These are phyloP conservation scores for Saccostrea echinata DNA, from an alignment of 1,140 invertebrate genomes.

Conservation along the genomic window DNA sequence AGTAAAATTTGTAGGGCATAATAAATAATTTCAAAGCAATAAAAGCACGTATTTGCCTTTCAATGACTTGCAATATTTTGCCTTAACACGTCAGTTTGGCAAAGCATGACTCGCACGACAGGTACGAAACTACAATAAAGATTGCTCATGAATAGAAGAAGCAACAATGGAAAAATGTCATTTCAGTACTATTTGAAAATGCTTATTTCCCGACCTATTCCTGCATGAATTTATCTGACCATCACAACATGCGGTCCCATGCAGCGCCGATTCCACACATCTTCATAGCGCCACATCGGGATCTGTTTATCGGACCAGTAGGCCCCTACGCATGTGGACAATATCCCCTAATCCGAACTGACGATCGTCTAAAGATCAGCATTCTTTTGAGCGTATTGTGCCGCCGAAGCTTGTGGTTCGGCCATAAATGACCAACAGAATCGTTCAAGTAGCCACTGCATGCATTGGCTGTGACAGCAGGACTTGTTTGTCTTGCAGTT, in stretches of 20 bases:
- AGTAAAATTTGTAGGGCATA: conserved; percentile 9
- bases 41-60: not conserved
- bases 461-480: conserved; percentile 28
- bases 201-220: not conserved
- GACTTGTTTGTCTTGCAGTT: conserved; percentile 28
- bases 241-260: not conserved
- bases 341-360: conserved; percentile 28
- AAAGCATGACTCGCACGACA: not conserved
- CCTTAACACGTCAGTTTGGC: not conserved
- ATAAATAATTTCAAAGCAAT: conserved; percentile 30
- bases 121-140: too few relatives aligned
- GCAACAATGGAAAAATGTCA: not conserved
- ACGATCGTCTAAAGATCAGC: conserved; percentile 27
- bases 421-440: conserved; percentile 22
- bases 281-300: conserved; percentile 15
- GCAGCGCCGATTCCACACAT: not conserved
- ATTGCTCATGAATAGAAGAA: not conserved
- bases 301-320: conserved; percentile 28
- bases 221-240: not conserved
- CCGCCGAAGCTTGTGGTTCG: conserved; percentile 13
- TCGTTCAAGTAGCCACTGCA: not conserved
- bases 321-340: conserved; percentile 14
- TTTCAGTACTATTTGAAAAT: not conserved
- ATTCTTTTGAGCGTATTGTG: not conserved
- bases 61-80: not conserved